phyloP scores from a whole-genome alignment of 2,113 vertebrate species.

The Bufo bufo region DNA sequence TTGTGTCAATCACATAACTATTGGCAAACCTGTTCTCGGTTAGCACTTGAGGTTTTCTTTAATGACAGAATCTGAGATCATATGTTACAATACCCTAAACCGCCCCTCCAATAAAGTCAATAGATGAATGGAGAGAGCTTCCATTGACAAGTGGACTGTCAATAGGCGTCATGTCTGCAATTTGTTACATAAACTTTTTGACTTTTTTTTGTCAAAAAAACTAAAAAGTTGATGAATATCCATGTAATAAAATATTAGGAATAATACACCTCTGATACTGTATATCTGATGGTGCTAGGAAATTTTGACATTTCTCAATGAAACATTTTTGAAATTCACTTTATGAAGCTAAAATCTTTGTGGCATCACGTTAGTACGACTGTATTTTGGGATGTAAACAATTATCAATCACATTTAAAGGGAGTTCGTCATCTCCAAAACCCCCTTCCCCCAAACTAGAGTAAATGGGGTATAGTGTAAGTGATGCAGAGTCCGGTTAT shows the following conservation, averaged over 20 bases:
- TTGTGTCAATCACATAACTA: slow-evolving; percentile 57
- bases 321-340: neutral
- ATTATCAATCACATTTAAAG: slow-evolving; percentile 8
- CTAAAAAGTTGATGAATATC: neutral
- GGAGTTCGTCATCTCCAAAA: too few relatives aligned
- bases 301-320: neutral
- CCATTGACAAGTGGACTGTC: neutral
- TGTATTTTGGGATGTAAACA: neutral
- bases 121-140: neutral
- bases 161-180: neutral
- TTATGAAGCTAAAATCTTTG: neutral
- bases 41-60: slow-evolving; percentile 35
- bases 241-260: neutral
- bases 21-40: slow-evolving; percentile 22
- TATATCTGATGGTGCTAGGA: neutral
- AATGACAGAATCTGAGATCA: slow-evolving; percentile 5
- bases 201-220: neutral
- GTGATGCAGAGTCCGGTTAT: too few relatives aligned
- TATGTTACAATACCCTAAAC: neutral
- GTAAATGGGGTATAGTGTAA: too few relatives aligned
- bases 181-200: neutral
- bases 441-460: too few relatives aligned
- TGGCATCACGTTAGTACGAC: neutral
- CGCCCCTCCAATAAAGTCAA: slow-evolving; percentile 11
- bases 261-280: neutral